Evolutionary conservation across 2,113 vertebrate genomes (phyloP).

Genomic region (Bubo scandiacus): DNA sequence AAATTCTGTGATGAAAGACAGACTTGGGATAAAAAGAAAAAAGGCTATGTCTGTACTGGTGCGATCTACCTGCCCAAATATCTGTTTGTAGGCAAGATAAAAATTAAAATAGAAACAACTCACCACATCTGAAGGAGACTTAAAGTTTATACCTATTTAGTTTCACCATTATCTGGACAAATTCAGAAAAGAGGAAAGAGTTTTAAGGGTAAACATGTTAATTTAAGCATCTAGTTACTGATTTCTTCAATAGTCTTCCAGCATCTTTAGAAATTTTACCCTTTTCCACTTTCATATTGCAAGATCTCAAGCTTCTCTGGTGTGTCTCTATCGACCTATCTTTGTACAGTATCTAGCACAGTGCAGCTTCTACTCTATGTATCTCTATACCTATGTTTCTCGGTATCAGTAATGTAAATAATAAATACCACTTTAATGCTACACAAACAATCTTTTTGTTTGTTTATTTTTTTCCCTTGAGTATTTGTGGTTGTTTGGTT

Average conservation of each 20-base stretch:
- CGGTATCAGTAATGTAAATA: background rate
- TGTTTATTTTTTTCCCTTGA: fast-evolving
- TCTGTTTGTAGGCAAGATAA: background rate
- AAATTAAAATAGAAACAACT: background rate
- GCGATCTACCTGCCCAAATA: background rate
- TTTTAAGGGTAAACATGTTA: background rate
- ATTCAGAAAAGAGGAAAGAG: background rate
- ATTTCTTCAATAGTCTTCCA: background rate
- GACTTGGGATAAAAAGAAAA: background rate
- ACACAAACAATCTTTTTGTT: background rate
- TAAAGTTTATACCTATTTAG: background rate
- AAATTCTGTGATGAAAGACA: background rate
- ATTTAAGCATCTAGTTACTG: background rate
- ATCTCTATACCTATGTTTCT: background rate
- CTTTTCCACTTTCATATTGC: background rate
- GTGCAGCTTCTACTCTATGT: background rate
- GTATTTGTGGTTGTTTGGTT: fast-evolving
- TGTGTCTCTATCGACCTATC: background rate
- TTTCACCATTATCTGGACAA: background rate
- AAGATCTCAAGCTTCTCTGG: background rate
- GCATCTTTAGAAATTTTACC: background rate
- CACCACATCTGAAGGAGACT: background rate
- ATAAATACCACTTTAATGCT: background rate
- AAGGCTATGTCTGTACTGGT: background rate
- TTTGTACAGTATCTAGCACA: background rate